Evolutionary conservation across 2,797 vertebrate genomes (phyloP).

Genomic region (Hapalemur alaotrensis): DNA sequence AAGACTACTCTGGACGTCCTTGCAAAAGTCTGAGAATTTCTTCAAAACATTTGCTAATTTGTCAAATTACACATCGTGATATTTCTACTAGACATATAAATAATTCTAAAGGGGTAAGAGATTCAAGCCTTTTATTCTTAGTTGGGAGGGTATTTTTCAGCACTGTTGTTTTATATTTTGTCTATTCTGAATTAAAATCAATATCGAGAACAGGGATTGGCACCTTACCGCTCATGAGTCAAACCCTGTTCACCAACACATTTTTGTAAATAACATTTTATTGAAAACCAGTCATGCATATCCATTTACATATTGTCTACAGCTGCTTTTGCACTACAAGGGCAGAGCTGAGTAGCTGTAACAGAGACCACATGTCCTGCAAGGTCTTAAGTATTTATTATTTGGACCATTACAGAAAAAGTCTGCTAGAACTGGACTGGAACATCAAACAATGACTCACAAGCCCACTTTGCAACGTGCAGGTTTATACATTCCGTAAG

Average conservation of each 20-base stretch:
- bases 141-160: neutral
- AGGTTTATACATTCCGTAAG: neutral
- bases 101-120: neutral
- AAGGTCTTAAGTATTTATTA: neutral
- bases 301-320: neutral
- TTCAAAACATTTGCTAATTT: neutral
- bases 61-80: neutral
- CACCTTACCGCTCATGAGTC: neutral
- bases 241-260: neutral
- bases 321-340: neutral
- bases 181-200: neutral
- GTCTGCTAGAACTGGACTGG: neutral
- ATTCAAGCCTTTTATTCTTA: neutral
- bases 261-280: neutral
- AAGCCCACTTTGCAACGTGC: neutral
- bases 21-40: neutral
- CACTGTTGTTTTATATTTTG: neutral
- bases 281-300: neutral
- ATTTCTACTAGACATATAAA: neutral
- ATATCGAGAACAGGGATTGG: neutral
- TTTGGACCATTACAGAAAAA: neutral
- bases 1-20: neutral
- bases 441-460: neutral
- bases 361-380: neutral
- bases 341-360: no score